Conservation (phyloP, 2,113 vertebrate species). For the Erythrolamprus reginae region DNA sequence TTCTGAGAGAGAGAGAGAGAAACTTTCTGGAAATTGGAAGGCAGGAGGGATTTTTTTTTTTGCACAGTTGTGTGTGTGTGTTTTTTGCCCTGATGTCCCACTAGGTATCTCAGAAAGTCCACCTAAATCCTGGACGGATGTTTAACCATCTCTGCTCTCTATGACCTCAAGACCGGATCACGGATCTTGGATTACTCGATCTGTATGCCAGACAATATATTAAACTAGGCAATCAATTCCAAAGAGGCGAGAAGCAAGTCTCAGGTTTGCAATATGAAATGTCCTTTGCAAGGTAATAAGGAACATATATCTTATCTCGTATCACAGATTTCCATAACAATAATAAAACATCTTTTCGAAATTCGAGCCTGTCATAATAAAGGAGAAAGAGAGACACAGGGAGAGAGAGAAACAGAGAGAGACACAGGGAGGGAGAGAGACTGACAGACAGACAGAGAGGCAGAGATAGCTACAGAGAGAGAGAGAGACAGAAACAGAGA, state of each 20-base stretch:
- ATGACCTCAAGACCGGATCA: neutral
- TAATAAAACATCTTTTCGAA: neutral
- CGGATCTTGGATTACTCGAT: neutral
- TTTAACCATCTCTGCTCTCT: neutral
- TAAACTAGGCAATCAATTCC: neutral
- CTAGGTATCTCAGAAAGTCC: neutral
- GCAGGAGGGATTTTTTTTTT: neutral
- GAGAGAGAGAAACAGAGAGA: neutral
- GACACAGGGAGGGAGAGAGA: neutral
- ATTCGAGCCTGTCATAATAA: neutral
- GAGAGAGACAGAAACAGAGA: neutral
- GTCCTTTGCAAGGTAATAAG: neutral
- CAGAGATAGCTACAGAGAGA: neutral
- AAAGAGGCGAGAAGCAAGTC: neutral
- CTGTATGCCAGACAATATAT: neutral
- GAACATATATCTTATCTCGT: slow-evolving; percentile 14
- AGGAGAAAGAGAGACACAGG: neutral
- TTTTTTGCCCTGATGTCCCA: neutral
- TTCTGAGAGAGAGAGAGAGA: neutral
- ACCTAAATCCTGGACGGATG: neutral
- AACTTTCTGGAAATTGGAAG: neutral
- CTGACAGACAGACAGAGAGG: neutral
- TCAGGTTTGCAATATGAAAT: neutral
- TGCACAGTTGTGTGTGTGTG: neutral
- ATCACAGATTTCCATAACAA: slow-evolving; percentile 24